A percentile compares a stretch with the other conserved stretches of the same genome.
Conservation (phyloP, 1,140 invertebrate genomes). For the Neelides sp. region DNA sequence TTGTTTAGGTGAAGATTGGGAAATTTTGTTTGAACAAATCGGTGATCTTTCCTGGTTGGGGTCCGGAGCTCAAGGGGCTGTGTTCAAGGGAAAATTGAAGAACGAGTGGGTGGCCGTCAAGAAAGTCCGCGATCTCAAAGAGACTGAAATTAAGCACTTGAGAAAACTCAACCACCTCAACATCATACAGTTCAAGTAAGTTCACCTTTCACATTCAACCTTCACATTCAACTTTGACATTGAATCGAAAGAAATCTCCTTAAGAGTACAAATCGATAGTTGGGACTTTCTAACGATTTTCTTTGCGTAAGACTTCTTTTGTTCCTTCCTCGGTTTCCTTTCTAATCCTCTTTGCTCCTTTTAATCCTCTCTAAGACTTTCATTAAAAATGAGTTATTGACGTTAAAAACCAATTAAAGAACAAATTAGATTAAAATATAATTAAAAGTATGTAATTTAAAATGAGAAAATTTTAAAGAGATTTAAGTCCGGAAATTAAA, state of each 20-base stretch:
- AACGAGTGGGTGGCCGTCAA: constrained; percentile 87
- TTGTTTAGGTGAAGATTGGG: constrained; percentile 64
- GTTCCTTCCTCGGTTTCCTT: too few species aligned
- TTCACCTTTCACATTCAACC: constrained; percentile 11
- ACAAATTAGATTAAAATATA: too few species aligned
- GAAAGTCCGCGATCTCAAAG: constrained; percentile 81
- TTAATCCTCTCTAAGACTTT: too few species aligned
- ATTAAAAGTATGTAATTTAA: not conserved
- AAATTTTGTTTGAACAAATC: constrained; percentile 86
- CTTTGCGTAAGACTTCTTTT: too few species aligned
- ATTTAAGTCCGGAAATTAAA: constrained; percentile 2
- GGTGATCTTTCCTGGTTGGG: constrained; percentile 84
- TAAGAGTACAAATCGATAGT: too few species aligned
- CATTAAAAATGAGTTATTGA: too few species aligned
- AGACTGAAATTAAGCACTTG: constrained; percentile 89
- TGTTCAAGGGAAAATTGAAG: constrained; percentile 75
- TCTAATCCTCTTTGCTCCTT: too few species aligned
- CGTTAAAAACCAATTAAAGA: too few species aligned
- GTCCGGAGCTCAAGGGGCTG: constrained; percentile 89
- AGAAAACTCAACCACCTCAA: constrained; percentile 91
- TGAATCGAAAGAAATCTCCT: not conserved
- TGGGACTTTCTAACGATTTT: too few species aligned
- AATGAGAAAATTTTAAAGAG: not conserved
- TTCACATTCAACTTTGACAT: not conserved
- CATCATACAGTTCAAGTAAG: constrained; percentile 85